Conservation (phyloP, 2,797 vertebrate species). For the Halcyon chelicuti region DNA sequence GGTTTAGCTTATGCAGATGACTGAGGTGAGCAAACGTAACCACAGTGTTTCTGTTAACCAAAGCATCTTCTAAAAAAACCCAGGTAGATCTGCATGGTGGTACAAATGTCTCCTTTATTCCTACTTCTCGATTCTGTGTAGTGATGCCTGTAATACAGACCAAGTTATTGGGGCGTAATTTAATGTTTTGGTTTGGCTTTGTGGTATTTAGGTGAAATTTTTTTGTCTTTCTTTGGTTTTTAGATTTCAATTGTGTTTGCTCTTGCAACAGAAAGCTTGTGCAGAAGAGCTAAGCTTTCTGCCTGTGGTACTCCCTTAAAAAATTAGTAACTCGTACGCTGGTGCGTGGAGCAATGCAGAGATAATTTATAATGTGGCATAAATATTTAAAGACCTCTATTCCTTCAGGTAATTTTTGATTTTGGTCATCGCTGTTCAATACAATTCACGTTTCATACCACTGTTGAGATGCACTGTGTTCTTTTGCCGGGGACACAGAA, state of each 20-base stretch:
- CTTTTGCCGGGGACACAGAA: neutral
- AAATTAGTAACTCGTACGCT: neutral
- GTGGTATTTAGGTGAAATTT: neutral
- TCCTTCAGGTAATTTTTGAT: constrained; percentile 9
- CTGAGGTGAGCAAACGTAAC: neutral
- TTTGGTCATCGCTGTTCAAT: neutral
- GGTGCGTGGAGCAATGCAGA: neutral
- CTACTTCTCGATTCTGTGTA: neutral
- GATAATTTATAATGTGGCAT: constrained; percentile 4
- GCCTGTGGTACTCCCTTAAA: neutral
- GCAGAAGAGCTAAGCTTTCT: neutral
- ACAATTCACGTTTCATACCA: accelerated
- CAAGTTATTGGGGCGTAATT: neutral
- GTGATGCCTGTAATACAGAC: neutral
- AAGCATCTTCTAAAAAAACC: neutral
- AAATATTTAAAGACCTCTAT: constrained; percentile 40
- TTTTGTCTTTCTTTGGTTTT: neutral
- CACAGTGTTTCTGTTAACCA: neutral
- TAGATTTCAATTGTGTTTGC: neutral
- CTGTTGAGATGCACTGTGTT: neutral
- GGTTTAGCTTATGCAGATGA: neutral
- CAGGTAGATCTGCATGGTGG: neutral
- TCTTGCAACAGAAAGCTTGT: neutral
- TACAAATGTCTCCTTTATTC: neutral
- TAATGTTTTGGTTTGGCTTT: neutral